These are phyloP conservation scores for Labeo calbasu DNA, from an alignment of 2,797 vertebrate genomes.

Conservation along the genomic window DNA sequence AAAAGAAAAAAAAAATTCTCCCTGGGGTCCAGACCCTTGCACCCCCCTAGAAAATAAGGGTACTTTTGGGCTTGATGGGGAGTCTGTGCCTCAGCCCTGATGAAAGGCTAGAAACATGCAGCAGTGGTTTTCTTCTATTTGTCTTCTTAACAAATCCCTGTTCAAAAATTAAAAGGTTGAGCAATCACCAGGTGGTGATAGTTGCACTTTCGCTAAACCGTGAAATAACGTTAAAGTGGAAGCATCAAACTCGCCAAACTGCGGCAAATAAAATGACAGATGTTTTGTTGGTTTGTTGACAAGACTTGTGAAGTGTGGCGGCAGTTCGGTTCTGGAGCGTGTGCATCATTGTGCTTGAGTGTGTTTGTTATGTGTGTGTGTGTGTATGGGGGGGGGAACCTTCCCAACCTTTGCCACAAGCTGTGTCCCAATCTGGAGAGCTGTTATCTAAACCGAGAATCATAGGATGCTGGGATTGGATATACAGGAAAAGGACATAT, in stretches of 20 bases:
- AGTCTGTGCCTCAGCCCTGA: neutral
- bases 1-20: neutral
- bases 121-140: constrained; percentile 4
- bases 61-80: neutral
- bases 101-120: neutral
- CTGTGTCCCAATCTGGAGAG: constrained; percentile 79
- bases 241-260: constrained; percentile 36
- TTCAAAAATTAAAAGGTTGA: constrained; percentile 35
- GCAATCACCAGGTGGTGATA: constrained; percentile 29
- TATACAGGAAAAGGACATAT: constrained; percentile 62
- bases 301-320: constrained; percentile 41
- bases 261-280: constrained; percentile 46
- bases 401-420: constrained; percentile 79
- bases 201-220: constrained; percentile 16
- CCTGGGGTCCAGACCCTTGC: no score
- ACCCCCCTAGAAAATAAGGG: neutral
- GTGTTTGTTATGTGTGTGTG: constrained; percentile 31
- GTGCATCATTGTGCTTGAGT: constrained; percentile 45
- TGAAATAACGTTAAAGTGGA: constrained; percentile 41
- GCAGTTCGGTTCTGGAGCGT: constrained; percentile 32
- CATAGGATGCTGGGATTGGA: constrained; percentile 57
- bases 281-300: constrained; percentile 45
- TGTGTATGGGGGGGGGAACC: constrained; percentile 35
- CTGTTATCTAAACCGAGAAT: constrained; percentile 58
- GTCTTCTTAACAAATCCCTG: constrained; percentile 34